Conservation (phyloP, 2,888 invertebrate species). For the Agrotis ipsilon region DNA sequence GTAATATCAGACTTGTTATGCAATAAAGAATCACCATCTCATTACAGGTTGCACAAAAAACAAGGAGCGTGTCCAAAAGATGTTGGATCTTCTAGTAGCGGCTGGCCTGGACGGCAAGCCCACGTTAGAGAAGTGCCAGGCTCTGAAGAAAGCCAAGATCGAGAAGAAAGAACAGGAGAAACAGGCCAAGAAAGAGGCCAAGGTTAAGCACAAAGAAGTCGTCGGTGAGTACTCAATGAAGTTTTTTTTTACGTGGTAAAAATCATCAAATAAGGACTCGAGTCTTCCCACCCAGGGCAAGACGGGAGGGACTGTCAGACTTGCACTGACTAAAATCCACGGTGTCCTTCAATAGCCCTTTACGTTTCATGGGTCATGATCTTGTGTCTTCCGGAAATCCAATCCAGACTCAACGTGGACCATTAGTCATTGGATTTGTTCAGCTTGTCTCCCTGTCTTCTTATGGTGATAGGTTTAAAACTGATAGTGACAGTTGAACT, state of each 20-base stretch:
- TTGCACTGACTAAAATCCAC: background rate
- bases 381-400: no score
- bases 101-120: constrained; percentile 90
- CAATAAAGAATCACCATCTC: background rate
- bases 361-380: no score
- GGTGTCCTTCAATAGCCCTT: no score
- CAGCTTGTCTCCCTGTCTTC: no score
- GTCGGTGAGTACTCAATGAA: constrained; percentile 63
- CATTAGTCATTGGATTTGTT: no score
- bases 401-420: no score
- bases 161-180: constrained; percentile 87
- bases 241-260: background rate
- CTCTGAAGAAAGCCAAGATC: constrained; percentile 82
- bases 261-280: no score
- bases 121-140: constrained; percentile 86
- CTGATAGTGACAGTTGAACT: no score
- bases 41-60: constrained; percentile 88
- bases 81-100: constrained; percentile 82
- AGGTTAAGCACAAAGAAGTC: constrained; percentile 81
- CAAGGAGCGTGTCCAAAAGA: constrained; percentile 88
- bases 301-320: no score
- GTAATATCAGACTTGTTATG: background rate
- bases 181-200: constrained; percentile 84
- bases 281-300: no score
- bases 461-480: no score